Evolutionary conservation across 1,140 invertebrate genomes (phyloP).

Genomic region (Grapholita molesta): DNA sequence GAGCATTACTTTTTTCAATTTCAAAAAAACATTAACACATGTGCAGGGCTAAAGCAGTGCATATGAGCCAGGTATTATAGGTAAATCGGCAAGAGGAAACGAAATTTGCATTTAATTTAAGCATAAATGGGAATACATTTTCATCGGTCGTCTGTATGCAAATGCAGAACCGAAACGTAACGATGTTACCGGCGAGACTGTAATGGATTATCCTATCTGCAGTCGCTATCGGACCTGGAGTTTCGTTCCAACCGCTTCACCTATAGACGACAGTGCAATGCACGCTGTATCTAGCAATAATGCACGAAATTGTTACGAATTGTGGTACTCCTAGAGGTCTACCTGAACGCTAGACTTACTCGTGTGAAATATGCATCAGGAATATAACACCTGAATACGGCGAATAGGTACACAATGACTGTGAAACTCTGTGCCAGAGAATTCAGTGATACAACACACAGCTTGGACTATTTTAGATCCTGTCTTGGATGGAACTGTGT

Average conservation of each 20-base stretch:
- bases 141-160: slow-evolving; percentile 47
- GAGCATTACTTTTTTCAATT: neutral
- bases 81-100: slow-evolving; percentile 32
- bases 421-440: too few species aligned
- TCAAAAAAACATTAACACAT: neutral
- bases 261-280: too few species aligned
- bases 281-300: too few species aligned
- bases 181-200: slow-evolving; percentile 45
- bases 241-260: neutral
- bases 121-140: slow-evolving; percentile 50
- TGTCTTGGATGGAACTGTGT: too few species aligned
- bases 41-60: neutral
- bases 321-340: too few species aligned
- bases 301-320: too few species aligned
- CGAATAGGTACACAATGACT: too few species aligned
- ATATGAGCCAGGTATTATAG: slow-evolving; percentile 23
- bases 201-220: slow-evolving; percentile 43
- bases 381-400: too few species aligned
- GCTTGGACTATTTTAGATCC: too few species aligned
- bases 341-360: too few species aligned
- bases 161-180: slow-evolving; percentile 46
- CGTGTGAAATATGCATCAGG: too few species aligned
- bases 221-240: slow-evolving; percentile 22
- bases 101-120: slow-evolving; percentile 52
- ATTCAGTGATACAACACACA: too few species aligned